Evolutionary conservation across 2,797 vertebrate species (phyloP).

Genomic region (Lophius americanus): DNA sequence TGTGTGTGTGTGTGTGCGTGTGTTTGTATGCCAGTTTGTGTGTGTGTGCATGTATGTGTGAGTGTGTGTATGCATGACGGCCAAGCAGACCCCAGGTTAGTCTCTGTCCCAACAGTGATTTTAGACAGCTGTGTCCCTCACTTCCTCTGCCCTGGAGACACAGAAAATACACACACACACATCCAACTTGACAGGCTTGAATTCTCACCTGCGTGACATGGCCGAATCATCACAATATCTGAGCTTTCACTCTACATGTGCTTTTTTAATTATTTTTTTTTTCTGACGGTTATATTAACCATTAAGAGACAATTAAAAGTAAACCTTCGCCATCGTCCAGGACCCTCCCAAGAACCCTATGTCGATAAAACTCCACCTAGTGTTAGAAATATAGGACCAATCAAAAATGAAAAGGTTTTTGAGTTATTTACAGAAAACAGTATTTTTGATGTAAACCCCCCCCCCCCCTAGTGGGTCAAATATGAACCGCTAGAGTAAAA

Average conservation of each 20-base stretch:
- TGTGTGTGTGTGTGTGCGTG: conserved; percentile 17
- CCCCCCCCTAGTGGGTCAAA: no score
- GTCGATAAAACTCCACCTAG: no score
- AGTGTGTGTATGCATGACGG: conserved; percentile 34
- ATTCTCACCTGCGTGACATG: conserved; percentile 41
- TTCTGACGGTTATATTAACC: no score
- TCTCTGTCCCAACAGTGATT: conserved; percentile 65
- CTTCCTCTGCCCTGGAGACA: conserved; percentile 62
- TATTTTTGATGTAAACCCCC: no score
- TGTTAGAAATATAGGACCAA: no score
- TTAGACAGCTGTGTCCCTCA: conserved; percentile 78
- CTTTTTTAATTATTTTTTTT: no score
- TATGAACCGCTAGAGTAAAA: no score
- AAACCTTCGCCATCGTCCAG: no score
- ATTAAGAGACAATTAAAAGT: no score
- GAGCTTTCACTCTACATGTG: neutral
- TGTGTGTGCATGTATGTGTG: conserved; percentile 27
- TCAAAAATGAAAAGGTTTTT: no score
- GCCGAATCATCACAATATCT: neutral
- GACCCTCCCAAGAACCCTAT: no score
- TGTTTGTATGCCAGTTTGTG: conserved; percentile 13
- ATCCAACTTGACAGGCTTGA: conserved; percentile 18
- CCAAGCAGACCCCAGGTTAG: conserved; percentile 68
- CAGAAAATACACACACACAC: conserved; percentile 34
- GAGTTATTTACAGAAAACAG: no score